Percentiles rank a stretch among this genome's conserved stretches.
Evolutionary conservation across 2,888 invertebrate species (phyloP).

Genomic region (Heliconius ethilla): DNA sequence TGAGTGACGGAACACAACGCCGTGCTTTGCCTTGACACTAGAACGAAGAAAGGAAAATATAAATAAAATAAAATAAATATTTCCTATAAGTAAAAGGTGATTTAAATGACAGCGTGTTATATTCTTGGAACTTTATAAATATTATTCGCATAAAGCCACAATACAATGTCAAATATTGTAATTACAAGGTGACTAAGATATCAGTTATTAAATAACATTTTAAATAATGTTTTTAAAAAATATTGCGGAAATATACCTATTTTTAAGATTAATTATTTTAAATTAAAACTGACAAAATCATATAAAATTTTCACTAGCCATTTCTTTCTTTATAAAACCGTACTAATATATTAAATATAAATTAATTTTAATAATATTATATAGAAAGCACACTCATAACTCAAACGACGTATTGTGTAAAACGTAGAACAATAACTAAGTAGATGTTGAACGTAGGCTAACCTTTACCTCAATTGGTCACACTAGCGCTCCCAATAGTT

Average conservation of each 20-base stretch:
- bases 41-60: no score
- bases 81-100: background rate
- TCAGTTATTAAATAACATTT: background rate
- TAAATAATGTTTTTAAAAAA: background rate
- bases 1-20: no score
- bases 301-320: no score
- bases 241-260: background rate
- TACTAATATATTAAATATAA: background rate
- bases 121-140: background rate
- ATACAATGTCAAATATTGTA: background rate
- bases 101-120: background rate
- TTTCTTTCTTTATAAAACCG: background rate
- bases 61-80: no score
- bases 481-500: conserved; percentile 40
- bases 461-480: conserved; percentile 46
- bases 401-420: conserved; percentile 28
- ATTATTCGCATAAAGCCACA: background rate
- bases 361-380: conserved; percentile 10
- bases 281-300: no score
- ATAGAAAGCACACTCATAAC: conserved; percentile 12
- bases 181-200: conserved; percentile 3
- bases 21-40: no score
- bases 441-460: conserved; percentile 26
- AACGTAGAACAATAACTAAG: conserved; percentile 22
- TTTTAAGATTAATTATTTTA: no score